Base-by-base conservation (phyloP, 2,113 vertebrate genomes). In the Hemichromis elongatus region DNA sequence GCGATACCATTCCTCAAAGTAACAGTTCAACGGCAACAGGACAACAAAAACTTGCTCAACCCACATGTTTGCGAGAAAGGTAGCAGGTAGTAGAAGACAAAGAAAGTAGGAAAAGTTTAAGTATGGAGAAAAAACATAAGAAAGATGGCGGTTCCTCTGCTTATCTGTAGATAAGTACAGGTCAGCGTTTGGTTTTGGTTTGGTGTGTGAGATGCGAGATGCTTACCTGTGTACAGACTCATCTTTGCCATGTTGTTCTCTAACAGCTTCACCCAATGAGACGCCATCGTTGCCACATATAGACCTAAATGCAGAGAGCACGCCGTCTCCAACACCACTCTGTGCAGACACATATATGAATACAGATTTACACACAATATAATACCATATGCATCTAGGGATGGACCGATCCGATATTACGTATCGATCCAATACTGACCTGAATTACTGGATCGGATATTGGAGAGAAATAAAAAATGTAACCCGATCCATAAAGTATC, bases 201-300 rank as follows among this genome's bases (percentile, higher is more conserved):
- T 28, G 26, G 66, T 47, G 24, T 47, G 68, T 70, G 13, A 12
- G 6, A 52, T 2, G 2, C 6, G 42, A 50, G 68, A 50, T 50
- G 24, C 92, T 80, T 82, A 98, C 97, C 93, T 93, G 95, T 98
- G 97, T 52, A 97, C 89, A 2, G 97, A 98, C 79, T 99, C 98
- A 5, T 99, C 98, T 6, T 63, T 96, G 21, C 98, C 97, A 0
- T 99, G 98, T 84, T 99, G 98, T 56, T 98, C 94, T 24, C 96
- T 88, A 84, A 97, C 95, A 0, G 93, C 92, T 2, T 82, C 13
- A 2, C 96, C 94, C 2, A 95, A 85, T 7, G 97, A 97, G 52
- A 99, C 91, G 0, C 95, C 95, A 6, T 96, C 79, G 1, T 85
- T 84, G 2, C 98, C 97, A 3, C 94, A 96, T 24, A 99, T 90